Conservation (phyloP, 2,113 vertebrate genomes). For the Lophotis ruficrista region DNA sequence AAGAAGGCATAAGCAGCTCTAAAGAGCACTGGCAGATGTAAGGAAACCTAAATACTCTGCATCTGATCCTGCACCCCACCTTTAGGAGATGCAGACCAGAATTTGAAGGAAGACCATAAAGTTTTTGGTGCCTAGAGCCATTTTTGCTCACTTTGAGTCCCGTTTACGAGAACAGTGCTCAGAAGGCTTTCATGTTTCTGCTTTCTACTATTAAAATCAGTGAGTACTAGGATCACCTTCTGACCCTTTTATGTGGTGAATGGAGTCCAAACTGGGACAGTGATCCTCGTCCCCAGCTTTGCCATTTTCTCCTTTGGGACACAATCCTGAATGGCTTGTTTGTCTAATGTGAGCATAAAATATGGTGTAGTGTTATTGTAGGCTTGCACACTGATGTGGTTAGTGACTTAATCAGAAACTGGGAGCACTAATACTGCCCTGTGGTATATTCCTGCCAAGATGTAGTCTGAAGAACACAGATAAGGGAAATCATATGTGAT, state of each 20-base stretch:
- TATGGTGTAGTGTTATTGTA: not conserved
- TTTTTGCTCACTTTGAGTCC: not conserved
- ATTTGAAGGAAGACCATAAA: not conserved
- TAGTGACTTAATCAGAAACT: not conserved
- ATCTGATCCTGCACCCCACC: not conserved
- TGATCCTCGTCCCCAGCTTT: not conserved
- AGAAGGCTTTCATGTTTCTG: not conserved
- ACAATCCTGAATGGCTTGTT: not conserved
- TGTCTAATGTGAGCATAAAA: not conserved
- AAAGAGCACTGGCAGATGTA: not conserved
- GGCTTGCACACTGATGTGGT: not conserved
- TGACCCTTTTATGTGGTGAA: not conserved
- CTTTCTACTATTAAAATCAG: not conserved
- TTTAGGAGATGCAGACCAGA: not conserved
- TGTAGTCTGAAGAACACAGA: conserved; percentile 20
- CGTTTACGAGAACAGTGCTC: not conserved
- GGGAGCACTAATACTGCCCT: not conserved
- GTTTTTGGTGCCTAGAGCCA: not conserved
- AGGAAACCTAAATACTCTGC: not conserved
- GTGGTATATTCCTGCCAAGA: conserved; percentile 6
- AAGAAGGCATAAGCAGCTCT: not conserved
- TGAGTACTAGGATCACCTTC: not conserved
- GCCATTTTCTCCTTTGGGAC: not conserved
- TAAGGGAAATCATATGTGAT: not conserved
- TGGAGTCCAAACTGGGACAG: not conserved